Conservation (phyloP, 1,140 invertebrate species). For the Scaptomyza montana region DNA sequence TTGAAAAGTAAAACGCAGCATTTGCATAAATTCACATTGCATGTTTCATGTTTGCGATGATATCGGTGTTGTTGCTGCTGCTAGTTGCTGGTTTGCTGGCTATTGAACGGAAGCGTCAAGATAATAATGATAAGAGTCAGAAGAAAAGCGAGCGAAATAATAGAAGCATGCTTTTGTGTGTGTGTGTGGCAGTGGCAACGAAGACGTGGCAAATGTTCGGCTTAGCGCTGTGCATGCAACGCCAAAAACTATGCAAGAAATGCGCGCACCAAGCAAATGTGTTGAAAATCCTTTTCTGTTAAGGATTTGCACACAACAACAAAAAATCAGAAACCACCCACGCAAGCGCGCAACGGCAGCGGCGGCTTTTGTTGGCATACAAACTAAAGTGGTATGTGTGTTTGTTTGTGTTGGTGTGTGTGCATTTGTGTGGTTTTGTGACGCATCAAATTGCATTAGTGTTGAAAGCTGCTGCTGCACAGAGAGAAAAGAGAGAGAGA, state of each 20-base stretch:
- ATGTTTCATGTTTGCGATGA: neutral
- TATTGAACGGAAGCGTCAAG: constrained; percentile 69
- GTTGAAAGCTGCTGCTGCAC: constrained; percentile 56
- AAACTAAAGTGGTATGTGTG: constrained; percentile 20
- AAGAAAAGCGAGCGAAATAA: constrained; percentile 38
- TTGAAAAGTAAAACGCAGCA: constrained; percentile 74
- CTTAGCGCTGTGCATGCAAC: constrained; percentile 48
- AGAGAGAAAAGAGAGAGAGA: constrained; percentile 35
- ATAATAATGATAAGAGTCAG: constrained; percentile 61
- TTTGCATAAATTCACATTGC: constrained; percentile 70
- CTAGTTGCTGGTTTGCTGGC: constrained; percentile 2
- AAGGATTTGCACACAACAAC: constrained; percentile 52
- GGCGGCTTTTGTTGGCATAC: constrained; percentile 41
- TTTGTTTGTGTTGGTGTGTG: constrained; percentile 14
- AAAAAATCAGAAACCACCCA: neutral
- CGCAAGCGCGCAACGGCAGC: constrained; percentile 28
- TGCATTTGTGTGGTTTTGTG: constrained; percentile 66
- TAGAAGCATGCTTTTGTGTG: constrained; percentile 57
- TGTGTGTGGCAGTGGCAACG: constrained; percentile 10
- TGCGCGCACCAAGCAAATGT: constrained; percentile 50
- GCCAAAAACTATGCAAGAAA: constrained; percentile 74
- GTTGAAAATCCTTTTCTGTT: constrained; percentile 72
- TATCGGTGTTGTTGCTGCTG: constrained; percentile 1
- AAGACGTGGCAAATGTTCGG: constrained; percentile 30
- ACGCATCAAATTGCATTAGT: constrained; percentile 78